These are phyloP conservation scores for Fragum whitleyi DNA, from an alignment of 2,888 invertebrate genomes.

Conservation along the genomic window DNA sequence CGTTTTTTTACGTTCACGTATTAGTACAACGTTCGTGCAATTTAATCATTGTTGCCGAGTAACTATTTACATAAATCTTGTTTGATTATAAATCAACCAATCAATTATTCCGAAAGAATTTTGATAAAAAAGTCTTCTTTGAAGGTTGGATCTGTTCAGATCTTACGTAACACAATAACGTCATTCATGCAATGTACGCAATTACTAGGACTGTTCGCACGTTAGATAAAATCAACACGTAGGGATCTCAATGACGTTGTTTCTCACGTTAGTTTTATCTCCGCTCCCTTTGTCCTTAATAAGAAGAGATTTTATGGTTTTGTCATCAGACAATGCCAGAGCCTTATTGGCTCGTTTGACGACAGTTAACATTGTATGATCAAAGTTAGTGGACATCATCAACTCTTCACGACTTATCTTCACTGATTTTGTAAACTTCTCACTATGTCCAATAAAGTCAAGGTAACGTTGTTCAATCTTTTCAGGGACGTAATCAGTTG, in stretches of 20 bases:
- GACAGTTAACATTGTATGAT: not conserved
- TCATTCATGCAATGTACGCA: no score
- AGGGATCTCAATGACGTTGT: slow-evolving; percentile 4
- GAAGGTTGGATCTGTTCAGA: no score
- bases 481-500: slow-evolving; percentile 19
- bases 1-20: no score
- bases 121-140: no score
- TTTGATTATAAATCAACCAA: no score
- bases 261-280: not conserved
- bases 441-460: slow-evolving; percentile 20
- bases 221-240: not conserved
- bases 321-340: slow-evolving; percentile 10
- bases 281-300: not conserved
- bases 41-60: no score
- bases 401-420: not conserved
- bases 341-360: slow-evolving; percentile 13
- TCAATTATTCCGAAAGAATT: no score
- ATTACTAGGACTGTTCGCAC: no score
- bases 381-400: slow-evolving; percentile 1
- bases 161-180: no score
- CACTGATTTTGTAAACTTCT: not conserved
- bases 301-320: slow-evolving; percentile 9
- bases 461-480: slow-evolving; percentile 16
- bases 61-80: no score
- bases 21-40: no score